Evolutionary conservation across 1,140 invertebrate genomes (phyloP).

Genomic region (Alviniconcha marisindica): DNA sequence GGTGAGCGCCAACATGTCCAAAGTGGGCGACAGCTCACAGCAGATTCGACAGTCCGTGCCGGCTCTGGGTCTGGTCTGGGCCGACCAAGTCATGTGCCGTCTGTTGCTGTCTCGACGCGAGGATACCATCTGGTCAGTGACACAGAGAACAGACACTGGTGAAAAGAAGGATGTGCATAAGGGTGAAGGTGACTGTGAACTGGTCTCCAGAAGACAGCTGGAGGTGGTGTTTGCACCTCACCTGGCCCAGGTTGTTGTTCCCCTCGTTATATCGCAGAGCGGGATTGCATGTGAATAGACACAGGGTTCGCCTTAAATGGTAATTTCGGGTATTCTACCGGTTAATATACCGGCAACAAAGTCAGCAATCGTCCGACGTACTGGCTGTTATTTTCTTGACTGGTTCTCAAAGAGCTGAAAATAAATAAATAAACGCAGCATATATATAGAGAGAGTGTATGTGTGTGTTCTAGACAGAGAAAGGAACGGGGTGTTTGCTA

Average conservation of each 20-base stretch:
- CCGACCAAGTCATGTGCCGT: constrained; percentile 82
- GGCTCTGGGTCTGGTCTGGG: constrained; percentile 81
- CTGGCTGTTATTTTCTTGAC: no score
- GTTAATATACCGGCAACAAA: no score
- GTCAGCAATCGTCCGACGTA: no score
- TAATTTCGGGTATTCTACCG: no score
- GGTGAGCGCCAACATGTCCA: constrained; percentile 44
- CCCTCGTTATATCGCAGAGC: constrained; percentile 64
- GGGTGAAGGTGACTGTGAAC: neutral
- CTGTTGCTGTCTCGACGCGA: constrained; percentile 77
- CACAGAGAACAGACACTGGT: neutral
- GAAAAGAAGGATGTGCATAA: neutral
- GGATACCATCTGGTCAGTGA: neutral
- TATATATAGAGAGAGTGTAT: no score
- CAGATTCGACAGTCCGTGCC: constrained; percentile 55
- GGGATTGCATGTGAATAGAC: neutral
- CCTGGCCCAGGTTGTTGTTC: constrained; percentile 63
- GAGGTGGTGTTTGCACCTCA: constrained; percentile 76
- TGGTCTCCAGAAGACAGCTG: constrained; percentile 62
- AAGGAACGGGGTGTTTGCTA: no score
- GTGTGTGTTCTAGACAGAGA: no score
- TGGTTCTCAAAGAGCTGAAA: no score
- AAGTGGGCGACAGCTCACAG: neutral
- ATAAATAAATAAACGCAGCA: no score
- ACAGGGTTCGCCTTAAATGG: no score